A percentile compares a stretch with the other conserved stretches of the same genome.
Evolutionary conservation across 2,888 invertebrate genomes (phyloP).

Genomic region (Meliscaeva auricollis): DNA sequence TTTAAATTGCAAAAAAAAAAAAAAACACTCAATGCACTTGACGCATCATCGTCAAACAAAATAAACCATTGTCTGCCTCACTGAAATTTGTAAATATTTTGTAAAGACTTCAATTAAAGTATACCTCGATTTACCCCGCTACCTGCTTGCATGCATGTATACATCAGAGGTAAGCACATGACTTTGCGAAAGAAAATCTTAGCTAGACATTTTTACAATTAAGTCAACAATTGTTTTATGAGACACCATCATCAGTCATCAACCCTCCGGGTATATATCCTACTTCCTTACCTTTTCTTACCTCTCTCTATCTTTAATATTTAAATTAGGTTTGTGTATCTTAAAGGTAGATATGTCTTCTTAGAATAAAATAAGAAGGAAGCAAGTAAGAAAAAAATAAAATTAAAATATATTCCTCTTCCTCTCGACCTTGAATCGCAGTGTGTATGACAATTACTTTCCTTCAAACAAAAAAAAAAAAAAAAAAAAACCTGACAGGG

Average conservation of each 20-base stretch:
- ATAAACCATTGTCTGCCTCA: constrained; percentile 7
- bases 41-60: constrained; percentile 5
- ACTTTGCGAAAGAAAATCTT: constrained; percentile 33
- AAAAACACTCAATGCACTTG: neutral
- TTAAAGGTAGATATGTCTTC: constrained; percentile 51
- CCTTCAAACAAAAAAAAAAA: constrained; percentile 11
- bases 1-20: neutral
- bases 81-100: constrained; percentile 50
- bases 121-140: neutral
- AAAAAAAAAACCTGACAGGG: constrained; percentile 5
- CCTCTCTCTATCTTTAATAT: constrained; percentile 30
- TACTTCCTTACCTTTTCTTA: neutral
- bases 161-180: constrained; percentile 3
- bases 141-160: neutral
- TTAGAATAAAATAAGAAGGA: constrained; percentile 16
- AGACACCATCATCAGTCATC: constrained; percentile 52
- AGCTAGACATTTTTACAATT: constrained; percentile 66
- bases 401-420: constrained; percentile 31
- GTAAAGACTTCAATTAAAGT: constrained; percentile 58
- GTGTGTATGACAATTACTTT: constrained; percentile 50
- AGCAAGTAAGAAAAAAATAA: constrained; percentile 12
- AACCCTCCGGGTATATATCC: constrained; percentile 22
- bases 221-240: constrained; percentile 67
- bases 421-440: constrained; percentile 67
- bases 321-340: constrained; percentile 48